phyloP scores from a whole-genome alignment of 2,888 invertebrate species.

The Euphydryas editha region DNA sequence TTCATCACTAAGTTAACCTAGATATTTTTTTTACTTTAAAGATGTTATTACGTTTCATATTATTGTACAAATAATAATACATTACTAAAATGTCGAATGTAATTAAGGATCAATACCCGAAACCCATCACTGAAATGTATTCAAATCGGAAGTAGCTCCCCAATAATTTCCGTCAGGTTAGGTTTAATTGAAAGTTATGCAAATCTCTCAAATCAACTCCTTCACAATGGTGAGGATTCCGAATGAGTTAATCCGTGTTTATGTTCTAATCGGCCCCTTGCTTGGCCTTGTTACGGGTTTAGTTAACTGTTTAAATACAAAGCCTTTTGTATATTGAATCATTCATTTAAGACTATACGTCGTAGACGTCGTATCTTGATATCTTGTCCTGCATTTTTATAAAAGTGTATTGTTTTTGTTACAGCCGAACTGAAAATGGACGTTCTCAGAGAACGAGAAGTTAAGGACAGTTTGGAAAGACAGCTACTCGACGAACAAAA shows the following conservation, averaged over 20 bases:
- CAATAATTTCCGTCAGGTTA: slow-evolving; percentile 79
- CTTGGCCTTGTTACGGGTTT: slow-evolving; percentile 77
- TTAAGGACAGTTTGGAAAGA: slow-evolving; percentile 96
- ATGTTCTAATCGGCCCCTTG: slow-evolving; percentile 81
- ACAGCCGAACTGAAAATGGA: slow-evolving; percentile 98
- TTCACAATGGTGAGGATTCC: slow-evolving; percentile 82
- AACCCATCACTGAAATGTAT: slow-evolving; percentile 45
- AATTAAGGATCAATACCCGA: slow-evolving; percentile 31
- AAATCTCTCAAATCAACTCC: slow-evolving; percentile 82
- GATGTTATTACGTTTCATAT: background rate
- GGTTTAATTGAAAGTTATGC: slow-evolving; percentile 83
- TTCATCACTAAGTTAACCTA: no score
- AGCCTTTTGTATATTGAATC: slow-evolving; percentile 72
- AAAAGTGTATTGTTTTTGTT: slow-evolving; percentile 62
- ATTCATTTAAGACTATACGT: slow-evolving; percentile 55
- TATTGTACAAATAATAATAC: background rate
- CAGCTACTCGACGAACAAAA: slow-evolving; percentile 97
- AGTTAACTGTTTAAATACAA: slow-evolving; percentile 78
- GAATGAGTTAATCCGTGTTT: slow-evolving; percentile 83
- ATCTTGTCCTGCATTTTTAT: background rate
- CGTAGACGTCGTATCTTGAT: background rate
- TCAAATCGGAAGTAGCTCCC: slow-evolving; percentile 68
- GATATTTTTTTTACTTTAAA: no score
- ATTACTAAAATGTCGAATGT: slow-evolving; percentile 12
- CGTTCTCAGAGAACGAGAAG: slow-evolving; percentile 95